Evolutionary conservation across 2,797 vertebrate genomes (phyloP).

Genomic region (Carcharodon carcharias): DNA sequence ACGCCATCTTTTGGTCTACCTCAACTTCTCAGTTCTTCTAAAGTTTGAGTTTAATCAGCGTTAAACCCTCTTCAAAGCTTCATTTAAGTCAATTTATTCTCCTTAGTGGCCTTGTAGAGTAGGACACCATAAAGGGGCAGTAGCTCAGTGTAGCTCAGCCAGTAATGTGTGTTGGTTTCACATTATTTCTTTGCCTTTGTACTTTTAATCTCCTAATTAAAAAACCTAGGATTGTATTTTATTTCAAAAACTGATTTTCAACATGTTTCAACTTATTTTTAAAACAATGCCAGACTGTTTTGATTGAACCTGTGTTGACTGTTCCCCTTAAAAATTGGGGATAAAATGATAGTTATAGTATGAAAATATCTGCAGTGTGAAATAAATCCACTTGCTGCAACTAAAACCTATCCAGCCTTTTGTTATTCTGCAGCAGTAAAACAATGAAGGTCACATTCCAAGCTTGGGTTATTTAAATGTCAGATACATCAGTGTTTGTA

Average conservation of each 20-base stretch:
- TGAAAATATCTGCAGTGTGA: not conserved
- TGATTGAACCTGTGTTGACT: not conserved
- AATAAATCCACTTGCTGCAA: not conserved
- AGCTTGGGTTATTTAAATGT: slow-evolving; percentile 13
- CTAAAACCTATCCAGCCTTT: not conserved
- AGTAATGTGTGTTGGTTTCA: not conserved
- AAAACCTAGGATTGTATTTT: not conserved
- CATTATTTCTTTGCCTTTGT: not conserved
- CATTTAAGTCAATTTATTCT: not conserved
- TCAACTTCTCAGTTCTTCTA: not conserved
- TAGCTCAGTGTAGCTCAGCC: not conserved
- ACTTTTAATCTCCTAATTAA: not conserved
- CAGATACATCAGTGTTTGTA: not conserved
- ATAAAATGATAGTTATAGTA: not conserved
- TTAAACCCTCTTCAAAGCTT: not conserved
- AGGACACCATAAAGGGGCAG: not conserved
- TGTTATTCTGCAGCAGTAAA: not conserved
- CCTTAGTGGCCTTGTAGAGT: not conserved
- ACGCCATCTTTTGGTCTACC: not conserved
- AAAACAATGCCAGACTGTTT: not conserved
- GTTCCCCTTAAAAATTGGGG: not conserved
- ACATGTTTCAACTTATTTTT: not conserved
- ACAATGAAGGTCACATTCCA: slow-evolving; percentile 33
- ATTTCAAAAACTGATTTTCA: not conserved
- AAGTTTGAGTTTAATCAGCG: not conserved